Evolutionary conservation across 2,113 vertebrate genomes (phyloP), one percentile per base, ranked within the genome.

Genomic region (Elephas maximus): DNA sequence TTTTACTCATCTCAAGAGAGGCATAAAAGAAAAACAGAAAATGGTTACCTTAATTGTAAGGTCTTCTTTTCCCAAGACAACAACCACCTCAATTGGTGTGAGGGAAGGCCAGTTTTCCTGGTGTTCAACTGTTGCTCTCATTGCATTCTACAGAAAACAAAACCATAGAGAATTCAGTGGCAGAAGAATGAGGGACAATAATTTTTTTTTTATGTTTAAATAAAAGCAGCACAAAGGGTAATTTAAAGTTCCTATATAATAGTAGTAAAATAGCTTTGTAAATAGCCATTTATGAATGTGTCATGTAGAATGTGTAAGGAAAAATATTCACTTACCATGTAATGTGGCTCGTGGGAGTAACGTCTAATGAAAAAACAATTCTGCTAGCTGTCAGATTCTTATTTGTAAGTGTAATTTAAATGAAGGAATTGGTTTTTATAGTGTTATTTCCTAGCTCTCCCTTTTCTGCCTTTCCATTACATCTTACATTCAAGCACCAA

Each of bases 121-220:
- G 96, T 99, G 99, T 98, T 99, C 99, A 23, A 99, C 99, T 0
- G 99, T 99, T 24, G 99, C 99, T 93, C 99, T 99, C 99, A 99
- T 99, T 11, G 99, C 99, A 88, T 99, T 99, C 99, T 99, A 98
- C 30, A 62, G 90, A 89, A 96, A 97, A 95, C 28, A 98, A 95
- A 95, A 74, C 41, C 53, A 41, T 20, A 84, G 84, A 62, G 33
- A 92, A 94, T 80, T 86, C 85, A 84, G 28, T 73, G 74, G 67
- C 73, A 88, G 74, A 88, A 82, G 37, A 74, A 79, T 51, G n/a
- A 94, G 28, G 30, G n/a, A 60, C 71, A 92, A 65, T 71, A 91
- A 91, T 93, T 83, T 93, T 84, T 45, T 88, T 94, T 89, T 95
- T 81, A 96, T 85, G 77, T 91, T 96, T 94, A 95, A 97, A 91